These are phyloP conservation scores for Sibirionetta formosa DNA, from an alignment of 2,797 vertebrate species.

Conservation along the genomic window DNA sequence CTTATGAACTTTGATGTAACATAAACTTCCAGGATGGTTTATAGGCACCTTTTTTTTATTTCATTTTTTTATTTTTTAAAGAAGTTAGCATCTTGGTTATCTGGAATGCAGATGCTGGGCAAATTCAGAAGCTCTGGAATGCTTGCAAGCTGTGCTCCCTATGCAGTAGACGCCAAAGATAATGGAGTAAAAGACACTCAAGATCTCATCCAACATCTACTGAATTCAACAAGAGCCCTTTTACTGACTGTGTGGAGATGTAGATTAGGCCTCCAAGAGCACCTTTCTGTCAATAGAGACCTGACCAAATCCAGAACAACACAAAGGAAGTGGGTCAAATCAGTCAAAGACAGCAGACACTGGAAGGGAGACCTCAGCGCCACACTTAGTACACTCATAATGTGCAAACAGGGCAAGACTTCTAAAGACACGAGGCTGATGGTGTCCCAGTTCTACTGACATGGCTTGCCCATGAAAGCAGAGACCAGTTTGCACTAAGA, in stretches of 20 bases:
- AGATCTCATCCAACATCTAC: conserved; percentile 29
- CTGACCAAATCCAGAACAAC: not conserved
- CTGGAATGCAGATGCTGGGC: conserved; percentile 76
- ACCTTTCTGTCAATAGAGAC: not conserved
- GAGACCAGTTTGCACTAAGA: not conserved
- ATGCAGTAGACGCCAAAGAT: conserved; percentile 65
- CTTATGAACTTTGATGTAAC: conserved; percentile 54
- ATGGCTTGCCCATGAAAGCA: accelerated
- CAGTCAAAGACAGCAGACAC: not conserved
- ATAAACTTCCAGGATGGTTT: conserved; percentile 63
- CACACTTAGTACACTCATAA: not conserved
- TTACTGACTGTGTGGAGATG: not conserved
- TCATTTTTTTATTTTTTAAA: not conserved
- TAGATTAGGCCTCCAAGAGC: not conserved
- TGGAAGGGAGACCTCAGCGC: not conserved
- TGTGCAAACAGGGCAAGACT: not conserved
- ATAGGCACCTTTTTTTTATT: conserved; percentile 27
- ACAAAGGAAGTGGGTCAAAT: not conserved
- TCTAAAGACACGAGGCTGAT: not conserved
- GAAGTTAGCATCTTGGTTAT: conserved; percentile 55
- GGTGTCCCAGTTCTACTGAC: not conserved
- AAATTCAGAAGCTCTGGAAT: conserved; percentile 74
- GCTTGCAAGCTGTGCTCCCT: conserved; percentile 66
- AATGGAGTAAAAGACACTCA: conserved; percentile 10
- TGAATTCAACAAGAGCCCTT: not conserved